Percentiles rank a stretch among this genome's conserved stretches.
phyloP scores from a whole-genome alignment of 1,140 invertebrate species.

The Pogonomyrmex barbatus region DNA sequence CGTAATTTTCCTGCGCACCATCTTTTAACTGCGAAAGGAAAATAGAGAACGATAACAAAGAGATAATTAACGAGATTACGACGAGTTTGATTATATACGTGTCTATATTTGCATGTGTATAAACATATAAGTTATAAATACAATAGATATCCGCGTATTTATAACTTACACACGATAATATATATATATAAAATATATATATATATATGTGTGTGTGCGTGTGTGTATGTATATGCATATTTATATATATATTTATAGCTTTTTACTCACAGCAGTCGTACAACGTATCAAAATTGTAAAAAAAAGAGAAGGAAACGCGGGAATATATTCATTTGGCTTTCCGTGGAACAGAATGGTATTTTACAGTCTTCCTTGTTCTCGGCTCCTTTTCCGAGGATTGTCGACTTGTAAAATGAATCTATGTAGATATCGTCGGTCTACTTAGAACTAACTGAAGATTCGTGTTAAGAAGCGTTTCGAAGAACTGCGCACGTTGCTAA shows the following conservation, averaged over 20 bases:
- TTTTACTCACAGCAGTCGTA: constrained; percentile 65
- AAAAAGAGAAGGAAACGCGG: constrained; percentile 23
- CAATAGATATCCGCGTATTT: constrained; percentile 62
- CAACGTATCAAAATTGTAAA: constrained; percentile 61
- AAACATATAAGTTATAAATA: constrained; percentile 78
- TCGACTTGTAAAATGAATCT: constrained; percentile 3
- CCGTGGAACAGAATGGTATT: constrained; percentile 58
- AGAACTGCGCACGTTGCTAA: neutral
- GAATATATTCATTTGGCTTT: constrained; percentile 46
- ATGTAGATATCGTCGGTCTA: neutral
- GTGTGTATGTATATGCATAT: constrained; percentile 61
- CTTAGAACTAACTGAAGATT: constrained; percentile 25
- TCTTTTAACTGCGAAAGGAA: neutral
- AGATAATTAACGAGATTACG: neutral
- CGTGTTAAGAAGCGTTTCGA: neutral
- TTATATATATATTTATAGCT: constrained; percentile 65
- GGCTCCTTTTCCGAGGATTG: neutral
- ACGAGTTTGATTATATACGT: constrained; percentile 62
- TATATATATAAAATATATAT: constrained; percentile 64
- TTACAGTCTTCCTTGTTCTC: constrained; percentile 12
- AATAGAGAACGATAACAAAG: neutral
- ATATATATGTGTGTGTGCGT: constrained; percentile 43
- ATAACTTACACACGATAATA: constrained; percentile 69
- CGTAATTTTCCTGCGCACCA: neutral
- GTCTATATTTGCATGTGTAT: constrained; percentile 76